phyloP scores from a whole-genome alignment of 2,888 invertebrate genomes.

The Trachelus troglodyta region DNA sequence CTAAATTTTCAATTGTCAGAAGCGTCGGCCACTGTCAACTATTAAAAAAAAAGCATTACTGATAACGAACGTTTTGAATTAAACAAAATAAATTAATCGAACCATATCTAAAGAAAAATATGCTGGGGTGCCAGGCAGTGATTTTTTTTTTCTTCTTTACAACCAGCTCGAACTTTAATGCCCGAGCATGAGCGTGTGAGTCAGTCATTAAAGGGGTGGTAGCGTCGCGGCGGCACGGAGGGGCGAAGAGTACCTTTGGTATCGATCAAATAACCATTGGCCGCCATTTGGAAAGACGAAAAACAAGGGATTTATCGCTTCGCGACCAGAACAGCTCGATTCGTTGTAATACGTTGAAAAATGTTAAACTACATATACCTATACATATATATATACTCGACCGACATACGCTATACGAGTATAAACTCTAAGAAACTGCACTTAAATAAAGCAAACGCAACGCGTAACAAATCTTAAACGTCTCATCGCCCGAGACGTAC shows the following conservation, averaged over 20 bases:
- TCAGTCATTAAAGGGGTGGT: constrained; percentile 53
- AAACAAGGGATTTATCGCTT: constrained; percentile 28
- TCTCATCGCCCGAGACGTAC: neutral
- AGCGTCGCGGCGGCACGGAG: constrained; percentile 18
- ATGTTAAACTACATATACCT: neutral
- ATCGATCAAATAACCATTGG: constrained; percentile 60
- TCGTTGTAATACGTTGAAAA: neutral
- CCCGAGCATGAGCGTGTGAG: constrained; percentile 47
- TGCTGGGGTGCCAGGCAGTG: neutral
- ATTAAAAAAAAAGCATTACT: neutral
- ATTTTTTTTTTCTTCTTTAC: neutral
- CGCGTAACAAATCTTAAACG: neutral
- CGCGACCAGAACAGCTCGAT: constrained; percentile 6
- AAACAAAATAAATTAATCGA: neutral
- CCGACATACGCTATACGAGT: no score
- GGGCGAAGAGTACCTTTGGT: constrained; percentile 33
- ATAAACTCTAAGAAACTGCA: neutral
- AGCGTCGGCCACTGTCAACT: neutral
- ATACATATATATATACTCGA: neutral
- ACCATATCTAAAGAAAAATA: neutral
- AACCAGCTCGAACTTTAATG: constrained; percentile 26
- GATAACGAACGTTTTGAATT: neutral
- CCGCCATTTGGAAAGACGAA: constrained; percentile 39
- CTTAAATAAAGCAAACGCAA: neutral
- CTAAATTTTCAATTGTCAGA: neutral